Evolutionary conservation across 2,113 vertebrate species (phyloP), one percentile per base, ranked within the genome.

Genomic region (Apodemus sylvaticus): DNA sequence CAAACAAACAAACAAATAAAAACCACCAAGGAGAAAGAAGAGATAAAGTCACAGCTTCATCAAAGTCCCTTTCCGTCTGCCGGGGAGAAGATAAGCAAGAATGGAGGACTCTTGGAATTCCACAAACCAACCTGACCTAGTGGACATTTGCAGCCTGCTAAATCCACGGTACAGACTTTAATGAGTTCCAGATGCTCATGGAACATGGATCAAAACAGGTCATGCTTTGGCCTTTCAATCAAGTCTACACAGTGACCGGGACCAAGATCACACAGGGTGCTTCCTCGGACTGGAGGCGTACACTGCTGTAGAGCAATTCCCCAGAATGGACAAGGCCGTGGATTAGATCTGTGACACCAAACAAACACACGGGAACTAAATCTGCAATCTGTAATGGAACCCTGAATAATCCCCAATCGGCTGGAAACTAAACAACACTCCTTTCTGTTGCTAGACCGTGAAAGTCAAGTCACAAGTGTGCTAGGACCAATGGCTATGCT

Each of bases 81-180:
- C 29, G 2, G 45, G 20, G 31, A 51, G 34, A 13, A 70, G 39
- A n/a, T 36, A 4, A 48, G 31, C 5, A 8, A 36, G 58, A 39
- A 48, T 24, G 42, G 39, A 42, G n/a, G 64, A 17, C 6, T 3
- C 39, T 73, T 29, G 55, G 39, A 60, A 34, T 11, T 0, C 20
- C 29, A 6, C 31, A 6, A 29, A 14, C 31, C 45, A 31, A 26
- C 66, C 29, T 9, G 4, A 74, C 19, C 26, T 14, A 3, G n/a
- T 7, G 0, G 24, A n/a, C n/a, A 5, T n/a, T 20, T 42, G 29
- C 20, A 17, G 19, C 20, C 22, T 6, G 0, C 4, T 29, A 0
- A 12, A 5, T 3, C 11, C 29, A 36, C 48, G n/a, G 20, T 1
- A 55, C 58, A 58, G 58, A 17, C 36, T 55, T 22, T 1, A 29